Base-by-base conservation (phyloP, 2,888 invertebrate species). In the Cephus pulcher region DNA sequence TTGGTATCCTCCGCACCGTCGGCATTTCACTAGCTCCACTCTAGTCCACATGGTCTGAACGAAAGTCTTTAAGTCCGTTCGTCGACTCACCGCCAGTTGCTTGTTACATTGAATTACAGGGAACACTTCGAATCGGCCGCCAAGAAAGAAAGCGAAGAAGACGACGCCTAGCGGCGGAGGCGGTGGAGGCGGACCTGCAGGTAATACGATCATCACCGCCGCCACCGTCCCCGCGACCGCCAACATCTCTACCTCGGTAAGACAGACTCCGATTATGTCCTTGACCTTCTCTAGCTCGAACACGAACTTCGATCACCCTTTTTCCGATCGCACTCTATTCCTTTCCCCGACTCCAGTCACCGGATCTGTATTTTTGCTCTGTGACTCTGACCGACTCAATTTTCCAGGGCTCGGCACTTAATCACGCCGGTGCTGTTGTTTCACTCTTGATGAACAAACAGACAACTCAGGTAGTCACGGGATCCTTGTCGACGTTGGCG, bases 91-190 rank as follows among this genome's bases (percentile, higher is more conserved):
- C 80, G 82, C 81, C 85, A 85, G 87, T 84, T 86, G 88, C 86
- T 87, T 86, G 79, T 88, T 84, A 87, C 86, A 84, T 90, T 89
- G 79, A 86, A 87, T 90, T 91, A 79, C 90, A 91, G 91, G 90
- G 73, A 89, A 88, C 80, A 81, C 89, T 79, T 83, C 90, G 76
- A 92, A 87, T 88, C 92, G 93, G 82, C 93, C 93, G 30, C 91
- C 92, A 35, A 92, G 93, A 91, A 94, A 94, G 92, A 94, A 93
- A 91, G 85, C 87, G 81, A 93, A 93, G 92, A 93, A 93, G 89
- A 92, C 91, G 40, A 88, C 85, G 79, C 91, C 88, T 69, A 86
- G 81, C 78, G 82, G 56, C 56, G 56, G 56, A 23, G 56, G 56
- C 56, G 56, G 56, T 56, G 56, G 56, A 56, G 56, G 56, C 56